These are phyloP conservation scores for Hypomecis punctinalis DNA, from an alignment of 2,888 invertebrate genomes.

Conservation along the genomic window DNA sequence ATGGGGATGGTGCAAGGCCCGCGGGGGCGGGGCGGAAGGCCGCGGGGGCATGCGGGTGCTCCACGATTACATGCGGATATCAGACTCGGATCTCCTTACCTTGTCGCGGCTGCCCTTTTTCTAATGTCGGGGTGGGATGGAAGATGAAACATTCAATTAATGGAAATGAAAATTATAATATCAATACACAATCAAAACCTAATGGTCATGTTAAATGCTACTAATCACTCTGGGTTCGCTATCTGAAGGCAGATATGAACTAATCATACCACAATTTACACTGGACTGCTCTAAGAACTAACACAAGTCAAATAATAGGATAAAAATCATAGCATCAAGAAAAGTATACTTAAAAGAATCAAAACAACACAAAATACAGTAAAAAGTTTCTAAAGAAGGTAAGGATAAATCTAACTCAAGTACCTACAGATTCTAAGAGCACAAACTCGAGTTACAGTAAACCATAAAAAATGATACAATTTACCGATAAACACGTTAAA, in stretches of 20 bases:
- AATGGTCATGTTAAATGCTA: conserved; percentile 12
- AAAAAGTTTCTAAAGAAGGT: background rate
- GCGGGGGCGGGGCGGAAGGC: conserved; percentile 52
- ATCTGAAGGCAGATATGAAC: conserved; percentile 12
- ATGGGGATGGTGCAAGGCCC: conserved; percentile 51
- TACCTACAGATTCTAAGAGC: background rate
- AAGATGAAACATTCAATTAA: conserved; percentile 84
- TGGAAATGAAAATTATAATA: conserved; percentile 64
- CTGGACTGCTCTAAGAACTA: conserved; percentile 1
- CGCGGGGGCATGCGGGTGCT: conserved; percentile 79
- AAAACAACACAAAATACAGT: conserved; percentile 5
- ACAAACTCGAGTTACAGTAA: background rate
- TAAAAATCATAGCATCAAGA: conserved; percentile 3
- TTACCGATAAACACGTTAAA: background rate
- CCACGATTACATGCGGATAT: conserved; percentile 75
- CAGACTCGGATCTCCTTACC: conserved; percentile 86
- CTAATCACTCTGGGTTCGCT: conserved; percentile 16
- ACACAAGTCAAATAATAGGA: background rate
- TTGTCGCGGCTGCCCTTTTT: conserved; percentile 95
- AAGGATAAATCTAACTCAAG: background rate
- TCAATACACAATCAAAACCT: conserved; percentile 29
- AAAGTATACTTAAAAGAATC: background rate
- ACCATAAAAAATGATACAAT: background rate
- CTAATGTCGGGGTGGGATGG: conserved; percentile 86
- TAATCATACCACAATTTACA: conserved; percentile 14